Evolutionary conservation across 2,797 vertebrate genomes (phyloP), one percentile per base, ranked within the genome.

Genomic region (Oceanodroma leucorhoa): DNA sequence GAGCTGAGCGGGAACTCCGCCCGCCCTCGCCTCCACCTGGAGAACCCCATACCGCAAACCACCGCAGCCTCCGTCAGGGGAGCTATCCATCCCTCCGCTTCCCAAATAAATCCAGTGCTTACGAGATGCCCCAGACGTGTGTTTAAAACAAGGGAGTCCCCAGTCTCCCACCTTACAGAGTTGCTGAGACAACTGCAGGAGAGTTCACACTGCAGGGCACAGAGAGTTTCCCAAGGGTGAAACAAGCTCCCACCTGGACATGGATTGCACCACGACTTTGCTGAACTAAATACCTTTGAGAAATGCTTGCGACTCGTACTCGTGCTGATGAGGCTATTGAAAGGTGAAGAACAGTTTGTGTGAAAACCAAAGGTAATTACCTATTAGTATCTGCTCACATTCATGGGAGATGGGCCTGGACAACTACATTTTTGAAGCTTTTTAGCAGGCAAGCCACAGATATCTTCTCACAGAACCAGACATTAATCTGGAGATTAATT

Each of bases 61-160:
- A 10, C 2, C 4, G 11, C 36, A 5, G 43, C 0, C 18, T 19
- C 43, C 36, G 2, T 15, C 36, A 7, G 24, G 14, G 70, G 11
- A 14, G 30, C 5, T 2, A 4, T 11, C 62, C 18, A 22, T 2
- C n/a, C 32, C 23, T 60, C 29, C 12, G 5, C 55, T 58, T 34
- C 41, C 32, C 43, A 36, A 26, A 34, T 34, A 41, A 36, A 36
- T 15, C 14, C 32, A 9, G 7, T n/a, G 64, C 55, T 26, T 17
- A 27, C 22, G 16, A 38, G 21, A 32, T 2, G 18, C 9, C 11
- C 22, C 40, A 10, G 17, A 30, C 13, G 36, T 20, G 10, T 13
- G 8, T 15, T 65, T 20, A 12, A 46, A 40, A 23, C 29, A 36
- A 27, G 27, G 22, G 27, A 45, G 27, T 6, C 29, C 24, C 60